These are phyloP conservation scores for Carassius gibelio DNA, from an alignment of 2,113 vertebrate genomes.

Conservation along the genomic window DNA sequence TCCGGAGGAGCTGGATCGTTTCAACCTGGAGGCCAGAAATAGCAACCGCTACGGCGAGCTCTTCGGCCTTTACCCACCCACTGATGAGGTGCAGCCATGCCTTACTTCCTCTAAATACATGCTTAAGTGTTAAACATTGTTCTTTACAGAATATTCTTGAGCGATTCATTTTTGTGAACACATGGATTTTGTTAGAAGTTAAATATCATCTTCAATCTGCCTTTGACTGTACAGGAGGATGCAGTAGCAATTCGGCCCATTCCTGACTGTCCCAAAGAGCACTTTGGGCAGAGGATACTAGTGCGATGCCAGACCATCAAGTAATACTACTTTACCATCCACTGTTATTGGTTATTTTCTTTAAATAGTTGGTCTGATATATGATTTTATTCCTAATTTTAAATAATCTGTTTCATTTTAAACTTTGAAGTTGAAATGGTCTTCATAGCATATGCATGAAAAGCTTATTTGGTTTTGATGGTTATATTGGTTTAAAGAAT, in stretches of 20 bases:
- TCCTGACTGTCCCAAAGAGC: conserved; percentile 91
- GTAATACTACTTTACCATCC: conserved; percentile 71
- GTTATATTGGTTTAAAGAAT: too few species aligned
- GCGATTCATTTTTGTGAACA: neutral
- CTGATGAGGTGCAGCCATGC: conserved; percentile 83
- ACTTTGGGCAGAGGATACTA: conserved; percentile 87
- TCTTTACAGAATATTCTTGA: too few species aligned
- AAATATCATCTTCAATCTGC: conserved; percentile 25
- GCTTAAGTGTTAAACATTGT: neutral
- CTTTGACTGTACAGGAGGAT: conserved; percentile 82
- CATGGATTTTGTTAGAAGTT: neutral
- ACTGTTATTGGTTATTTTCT: conserved; percentile 32
- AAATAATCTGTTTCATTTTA: neutral
- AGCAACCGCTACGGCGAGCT: conserved; percentile 83
- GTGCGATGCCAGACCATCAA: conserved; percentile 88
- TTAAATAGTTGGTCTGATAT: neutral
- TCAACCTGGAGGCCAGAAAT: conserved; percentile 84
- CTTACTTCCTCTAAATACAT: neutral
- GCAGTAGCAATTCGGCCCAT: conserved; percentile 92
- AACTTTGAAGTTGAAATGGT: neutral
- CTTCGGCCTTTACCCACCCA: conserved; percentile 84
- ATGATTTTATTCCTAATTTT: neutral
- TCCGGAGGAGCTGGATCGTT: conserved; percentile 83
- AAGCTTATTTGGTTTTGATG: too few species aligned
- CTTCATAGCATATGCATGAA: neutral